Conservation (phyloP, 2,113 vertebrate species). For the Nannobrachium achirus region DNA sequence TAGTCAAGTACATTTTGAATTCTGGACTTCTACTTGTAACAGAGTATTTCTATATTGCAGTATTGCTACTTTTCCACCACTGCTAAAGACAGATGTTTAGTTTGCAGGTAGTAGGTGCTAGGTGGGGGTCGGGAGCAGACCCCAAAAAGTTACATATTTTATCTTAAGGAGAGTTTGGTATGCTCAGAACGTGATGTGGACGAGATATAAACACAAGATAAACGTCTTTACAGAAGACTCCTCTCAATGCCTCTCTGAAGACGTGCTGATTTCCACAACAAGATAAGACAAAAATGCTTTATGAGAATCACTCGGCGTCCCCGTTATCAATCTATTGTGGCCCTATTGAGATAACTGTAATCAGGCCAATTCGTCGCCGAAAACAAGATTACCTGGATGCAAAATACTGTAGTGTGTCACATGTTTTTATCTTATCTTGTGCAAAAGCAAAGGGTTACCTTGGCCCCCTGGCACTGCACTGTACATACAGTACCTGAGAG, state of each 20-base stretch:
- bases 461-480: neutral
- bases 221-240: neutral
- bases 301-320: constrained; percentile 35
- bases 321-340: constrained; percentile 29
- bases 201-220: constrained; percentile 23
- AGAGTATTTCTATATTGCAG: no score
- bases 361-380: constrained; percentile 43
- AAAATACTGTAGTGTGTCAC: neutral
- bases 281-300: constrained; percentile 47
- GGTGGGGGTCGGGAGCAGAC: neutral
- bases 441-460: neutral
- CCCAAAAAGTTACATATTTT: constrained; percentile 17
- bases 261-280: constrained; percentile 38
- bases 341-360: constrained; percentile 47
- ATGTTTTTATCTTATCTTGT: constrained; percentile 31
- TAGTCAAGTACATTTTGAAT: no score
- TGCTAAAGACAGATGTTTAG: neutral
- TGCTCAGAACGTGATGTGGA: constrained; percentile 42
- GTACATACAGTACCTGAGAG: neutral
- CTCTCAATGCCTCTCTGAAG: neutral
- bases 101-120: no score
- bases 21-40: no score
- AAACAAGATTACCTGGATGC: constrained; percentile 33
- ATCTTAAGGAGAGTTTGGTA: constrained; percentile 33
- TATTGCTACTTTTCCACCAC: no score